Evolutionary conservation across 2,797 vertebrate genomes (phyloP), one percentile per base, ranked within the genome.

Genomic region (Sebastolobus alascanus): DNA sequence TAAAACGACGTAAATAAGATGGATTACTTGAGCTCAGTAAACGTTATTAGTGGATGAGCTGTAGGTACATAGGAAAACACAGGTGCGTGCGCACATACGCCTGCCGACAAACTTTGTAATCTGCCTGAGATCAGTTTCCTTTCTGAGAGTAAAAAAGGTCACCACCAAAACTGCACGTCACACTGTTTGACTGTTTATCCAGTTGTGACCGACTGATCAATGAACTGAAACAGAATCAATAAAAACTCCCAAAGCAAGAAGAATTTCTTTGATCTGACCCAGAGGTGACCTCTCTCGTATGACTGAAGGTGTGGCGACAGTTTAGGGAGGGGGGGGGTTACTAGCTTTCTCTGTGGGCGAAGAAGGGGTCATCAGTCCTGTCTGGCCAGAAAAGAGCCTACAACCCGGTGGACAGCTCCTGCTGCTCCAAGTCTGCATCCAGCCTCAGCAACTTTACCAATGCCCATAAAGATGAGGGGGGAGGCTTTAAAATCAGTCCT

Each of bases 291-390:
- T 96, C 94, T 89, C 89, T 91, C 35, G 52, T 93, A 84, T 80
- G 93, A 94, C 95, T 94, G 85, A 87, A 90, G 93, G 89, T 92
- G 92, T 77, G 84, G 87, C 22, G 5, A 63, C 35, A 46, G 64
- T 77, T 89, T 72, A 67, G 43, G 27, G 43, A 64, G 78, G 56
- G 74, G 86, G 84, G 73, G 84, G 87, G 79, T 79, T 86, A 86
- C 84, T 71, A 56, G 87, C 83, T 86, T 85, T 91, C 80, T 93
- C 87, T 93, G 82, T 87, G 80, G 86, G 86, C 77, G 38, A 86
- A 83, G 74, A 89, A 89, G 58, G 69, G 80, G 93, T 96, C 97
- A 98, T 98, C 97, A 97, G 95, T 98, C 96, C 96, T 96, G 95
- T 95, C 95, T 73, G 92, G 95, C 96, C 95, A 96, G 97, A 97